Evolutionary conservation across 2,113 vertebrate species (phyloP), one percentile per base, ranked within the genome.

Genomic region (Odocoileus virginianus): DNA sequence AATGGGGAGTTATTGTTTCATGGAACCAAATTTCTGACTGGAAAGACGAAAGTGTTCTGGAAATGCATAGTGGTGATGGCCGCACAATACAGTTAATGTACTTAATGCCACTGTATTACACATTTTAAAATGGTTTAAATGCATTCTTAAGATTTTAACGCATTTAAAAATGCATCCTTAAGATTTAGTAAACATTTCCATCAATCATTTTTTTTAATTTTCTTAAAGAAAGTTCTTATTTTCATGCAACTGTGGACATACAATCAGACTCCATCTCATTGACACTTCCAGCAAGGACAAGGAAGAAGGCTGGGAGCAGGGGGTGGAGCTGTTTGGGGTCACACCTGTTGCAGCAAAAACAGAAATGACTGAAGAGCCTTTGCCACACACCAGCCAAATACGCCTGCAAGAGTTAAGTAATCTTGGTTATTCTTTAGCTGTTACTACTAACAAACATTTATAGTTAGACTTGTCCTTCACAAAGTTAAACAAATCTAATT

Each of bases 151-250:
- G 64, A 36, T 36, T 71, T 71, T 36, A 36, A 71, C 36, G n/a
- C 17, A 36, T 71, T 36, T 71, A 6, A 23, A 71, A 36, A 71
- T 27, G 7, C n/a, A 27, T 16, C 36, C n/a, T 55, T 16, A 40
- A 57, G 52, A 67, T 82, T 92, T 94, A 89, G 81, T 81, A 83
- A 94, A 95, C 3, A 23, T 89, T 96, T 91, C 74, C 82, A 79
- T 89, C 47, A 54, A 64, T 81, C 47, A 57, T 33, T 43, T 9
- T 40, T 43, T 33, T 40, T 40, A 36, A 36, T 87, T 94, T 94
- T 43, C 6, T 74, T 79, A n/a, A 79, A 94, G 64, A 93, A 88
- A 89, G 15, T 1, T 36, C 40, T 79, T 50, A 21, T 89, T 87
- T 91, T 79, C 81, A 52, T 28, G 9, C 33, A 57, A 45, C 19